phyloP scores from a whole-genome alignment of 1,140 invertebrate genomes.

The Drosophila serrata region DNA sequence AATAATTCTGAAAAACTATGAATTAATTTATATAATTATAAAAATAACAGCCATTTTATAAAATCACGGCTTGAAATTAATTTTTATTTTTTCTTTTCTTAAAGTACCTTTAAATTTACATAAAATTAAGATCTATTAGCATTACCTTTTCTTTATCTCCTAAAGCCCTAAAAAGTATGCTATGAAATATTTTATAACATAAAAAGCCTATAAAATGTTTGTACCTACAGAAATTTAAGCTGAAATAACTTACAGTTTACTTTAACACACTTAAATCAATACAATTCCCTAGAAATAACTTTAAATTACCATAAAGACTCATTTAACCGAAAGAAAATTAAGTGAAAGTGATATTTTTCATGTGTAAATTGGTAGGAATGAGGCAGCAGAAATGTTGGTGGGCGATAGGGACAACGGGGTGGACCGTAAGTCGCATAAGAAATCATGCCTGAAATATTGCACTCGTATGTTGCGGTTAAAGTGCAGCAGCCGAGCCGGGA shows the following conservation, averaged over 20 bases:
- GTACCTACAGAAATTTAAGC: background rate
- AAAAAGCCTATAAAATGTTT: background rate
- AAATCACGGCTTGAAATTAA: too few relatives aligned
- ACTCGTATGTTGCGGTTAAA: slow-evolving; percentile 79
- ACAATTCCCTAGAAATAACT: too few relatives aligned
- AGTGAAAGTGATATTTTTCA: slow-evolving; percentile 6
- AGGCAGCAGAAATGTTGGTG: slow-evolving; percentile 24
- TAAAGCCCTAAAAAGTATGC: background rate
- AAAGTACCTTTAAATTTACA: too few relatives aligned
- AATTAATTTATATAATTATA: too few relatives aligned
- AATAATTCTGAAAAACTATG: too few relatives aligned
- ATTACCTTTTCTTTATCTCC: too few relatives aligned
- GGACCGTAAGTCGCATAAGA: slow-evolving; percentile 64
- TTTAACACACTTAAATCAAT: background rate
- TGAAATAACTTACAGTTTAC: too few relatives aligned
- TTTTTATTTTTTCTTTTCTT: too few relatives aligned
- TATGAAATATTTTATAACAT: background rate
- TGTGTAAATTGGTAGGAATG: slow-evolving; percentile 21
- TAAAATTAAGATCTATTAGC: too few relatives aligned
- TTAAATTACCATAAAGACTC: background rate
- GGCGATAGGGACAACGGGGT: slow-evolving; percentile 11
- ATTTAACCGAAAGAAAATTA: background rate
- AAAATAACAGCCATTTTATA: too few relatives aligned
- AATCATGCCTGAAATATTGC: slow-evolving; percentile 82
- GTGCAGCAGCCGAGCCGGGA: slow-evolving; percentile 69